phyloP scores from a whole-genome alignment of 2,113 vertebrate species.

The Sylvilagus bachmani region DNA sequence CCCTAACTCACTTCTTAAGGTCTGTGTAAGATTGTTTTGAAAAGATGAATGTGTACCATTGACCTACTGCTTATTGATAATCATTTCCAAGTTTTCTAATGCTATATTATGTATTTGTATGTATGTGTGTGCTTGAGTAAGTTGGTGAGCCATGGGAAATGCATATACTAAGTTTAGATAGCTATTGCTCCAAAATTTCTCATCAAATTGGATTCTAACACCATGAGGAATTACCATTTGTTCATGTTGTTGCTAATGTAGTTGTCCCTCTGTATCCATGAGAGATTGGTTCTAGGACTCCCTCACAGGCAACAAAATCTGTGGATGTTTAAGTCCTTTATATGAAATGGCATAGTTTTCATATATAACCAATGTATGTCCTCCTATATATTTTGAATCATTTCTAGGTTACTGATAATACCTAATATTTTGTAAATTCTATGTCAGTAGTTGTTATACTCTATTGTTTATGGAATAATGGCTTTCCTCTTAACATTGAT shows the following conservation, averaged over 20 bases:
- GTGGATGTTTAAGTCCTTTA: no score
- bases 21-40: background rate
- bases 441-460: no score
- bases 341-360: no score
- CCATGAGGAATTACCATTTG: background rate
- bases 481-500: no score
- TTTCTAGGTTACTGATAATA: no score
- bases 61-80: background rate
- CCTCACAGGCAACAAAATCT: no score
- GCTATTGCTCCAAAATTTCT: background rate
- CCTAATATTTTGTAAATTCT: no score
- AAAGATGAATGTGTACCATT: background rate
- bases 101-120: background rate
- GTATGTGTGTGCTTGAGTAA: background rate
- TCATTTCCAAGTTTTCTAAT: background rate
- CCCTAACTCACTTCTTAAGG: background rate
- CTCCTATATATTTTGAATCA: no score
- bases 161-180: background rate
- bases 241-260: background rate
- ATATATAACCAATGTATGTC: no score
- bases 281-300: no score
- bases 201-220: background rate
- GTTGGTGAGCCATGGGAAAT: background rate
- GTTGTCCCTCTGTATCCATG: no score
- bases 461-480: no score